A percentile compares a stretch with the other conserved stretches of the same genome.
Evolutionary conservation across 1,140 invertebrate genomes (phyloP).

Genomic region (Zaprionus capensis): DNA sequence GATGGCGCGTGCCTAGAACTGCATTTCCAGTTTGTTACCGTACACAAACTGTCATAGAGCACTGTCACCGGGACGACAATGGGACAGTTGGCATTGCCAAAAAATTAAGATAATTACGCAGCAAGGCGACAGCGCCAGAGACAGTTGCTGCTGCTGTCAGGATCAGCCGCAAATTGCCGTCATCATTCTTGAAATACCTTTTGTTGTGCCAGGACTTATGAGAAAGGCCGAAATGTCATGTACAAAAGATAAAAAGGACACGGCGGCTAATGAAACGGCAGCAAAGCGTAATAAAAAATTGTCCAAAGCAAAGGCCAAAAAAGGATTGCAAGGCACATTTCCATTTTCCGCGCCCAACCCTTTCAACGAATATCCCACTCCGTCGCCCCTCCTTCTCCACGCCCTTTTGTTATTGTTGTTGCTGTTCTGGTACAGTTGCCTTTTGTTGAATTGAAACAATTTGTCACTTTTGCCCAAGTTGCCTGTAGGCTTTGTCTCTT

Average conservation of each 20-base stretch:
- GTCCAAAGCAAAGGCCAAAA: slow-evolving; percentile 42
- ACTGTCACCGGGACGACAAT: slow-evolving; percentile 2
- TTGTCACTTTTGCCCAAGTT: slow-evolving; percentile 77
- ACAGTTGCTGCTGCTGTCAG: slow-evolving; percentile 23
- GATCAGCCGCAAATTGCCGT: slow-evolving; percentile 78
- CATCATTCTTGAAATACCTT: slow-evolving; percentile 78
- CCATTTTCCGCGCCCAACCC: slow-evolving; percentile 19
- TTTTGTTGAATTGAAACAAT: slow-evolving; percentile 82
- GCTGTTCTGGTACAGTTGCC: slow-evolving; percentile 54
- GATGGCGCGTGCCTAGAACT: slow-evolving; percentile 29
- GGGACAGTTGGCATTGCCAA: slow-evolving; percentile 30
- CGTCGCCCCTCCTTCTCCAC: not conserved
- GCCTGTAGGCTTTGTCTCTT: slow-evolving; percentile 58
- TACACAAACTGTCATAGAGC: not conserved
- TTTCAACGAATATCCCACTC: not conserved
- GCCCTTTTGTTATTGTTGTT: slow-evolving; percentile 43
- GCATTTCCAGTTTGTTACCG: not conserved
- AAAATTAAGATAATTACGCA: slow-evolving; percentile 72
- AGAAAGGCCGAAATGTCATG: slow-evolving; percentile 79
- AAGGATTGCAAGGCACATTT: slow-evolving; percentile 69
- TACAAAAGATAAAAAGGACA: slow-evolving; percentile 81
- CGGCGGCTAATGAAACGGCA: slow-evolving; percentile 72
- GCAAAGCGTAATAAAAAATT: slow-evolving; percentile 47
- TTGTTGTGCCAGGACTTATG: slow-evolving; percentile 73
- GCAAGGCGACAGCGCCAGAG: not conserved